A percentile compares a stretch with the other conserved stretches of the same genome.
Evolutionary conservation across 2,113 vertebrate genomes (phyloP).

Genomic region (Scophthalmus maximus): DNA sequence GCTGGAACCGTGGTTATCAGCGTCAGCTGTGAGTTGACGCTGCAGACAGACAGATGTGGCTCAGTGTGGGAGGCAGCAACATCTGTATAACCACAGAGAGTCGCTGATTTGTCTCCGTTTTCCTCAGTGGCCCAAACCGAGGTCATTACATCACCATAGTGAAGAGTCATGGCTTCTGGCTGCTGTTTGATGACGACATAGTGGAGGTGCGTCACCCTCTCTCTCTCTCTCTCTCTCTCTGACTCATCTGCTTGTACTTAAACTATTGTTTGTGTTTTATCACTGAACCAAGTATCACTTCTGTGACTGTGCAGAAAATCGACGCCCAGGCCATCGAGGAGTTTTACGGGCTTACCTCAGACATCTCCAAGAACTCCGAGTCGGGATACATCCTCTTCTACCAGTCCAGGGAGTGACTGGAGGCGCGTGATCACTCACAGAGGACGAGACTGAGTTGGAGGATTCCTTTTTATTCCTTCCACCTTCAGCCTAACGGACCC

Average conservation of each 20-base stretch:
- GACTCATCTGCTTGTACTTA: conserved; percentile 15
- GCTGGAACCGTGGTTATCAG: too few species aligned
- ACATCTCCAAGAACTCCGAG: conserved; percentile 99
- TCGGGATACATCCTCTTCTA: conserved; percentile 99
- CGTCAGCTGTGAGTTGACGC: too few species aligned
- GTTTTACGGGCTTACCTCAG: conserved; percentile 97
- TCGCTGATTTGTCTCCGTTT: conserved; percentile 64
- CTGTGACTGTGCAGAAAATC: conserved; percentile 89
- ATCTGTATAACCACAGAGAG: too few species aligned
- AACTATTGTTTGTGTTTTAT: neutral
- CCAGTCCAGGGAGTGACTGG: conserved; percentile 94
- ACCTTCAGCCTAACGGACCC: conserved; percentile 35
- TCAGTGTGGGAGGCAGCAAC: neutral
- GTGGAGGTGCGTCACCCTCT: conserved; percentile 90
- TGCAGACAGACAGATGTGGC: too few species aligned
- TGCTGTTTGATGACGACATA: conserved; percentile 97
- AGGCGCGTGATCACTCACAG: conserved; percentile 10
- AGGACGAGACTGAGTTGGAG: conserved; percentile 23
- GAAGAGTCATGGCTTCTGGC: conserved; percentile 99
- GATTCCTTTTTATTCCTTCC: conserved; percentile 1
- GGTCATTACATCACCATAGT: conserved; percentile 99
- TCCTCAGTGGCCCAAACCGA: conserved; percentile 91
- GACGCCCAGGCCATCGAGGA: conserved; percentile 99
- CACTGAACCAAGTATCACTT: neutral
- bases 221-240: conserved; percentile 2